Percentiles rank a stretch among this genome's conserved stretches.
These are phyloP conservation scores for Eulithis testata DNA, from an alignment of 2,888 invertebrate species.

Conservation along the genomic window DNA sequence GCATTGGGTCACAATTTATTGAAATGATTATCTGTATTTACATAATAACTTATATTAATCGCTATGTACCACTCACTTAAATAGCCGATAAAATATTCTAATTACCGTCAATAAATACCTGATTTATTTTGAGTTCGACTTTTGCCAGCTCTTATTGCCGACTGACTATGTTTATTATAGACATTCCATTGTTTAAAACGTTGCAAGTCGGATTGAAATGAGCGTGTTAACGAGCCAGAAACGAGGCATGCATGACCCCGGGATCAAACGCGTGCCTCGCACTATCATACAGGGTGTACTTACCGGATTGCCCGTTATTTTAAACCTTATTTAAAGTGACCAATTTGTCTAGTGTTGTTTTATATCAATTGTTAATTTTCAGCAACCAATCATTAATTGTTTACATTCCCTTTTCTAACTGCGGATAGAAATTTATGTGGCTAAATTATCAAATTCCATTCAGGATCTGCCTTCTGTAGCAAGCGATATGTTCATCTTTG, in stretches of 20 bases:
- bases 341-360: too few relatives aligned
- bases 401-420: too few relatives aligned
- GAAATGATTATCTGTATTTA: conserved; percentile 9
- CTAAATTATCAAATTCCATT: too few relatives aligned
- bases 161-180: conserved; percentile 48
- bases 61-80: conserved; percentile 22
- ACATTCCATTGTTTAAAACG: conserved; percentile 50
- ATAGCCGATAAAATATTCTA: conserved; percentile 29
- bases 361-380: too few relatives aligned
- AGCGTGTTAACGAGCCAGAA: conserved; percentile 66
- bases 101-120: conserved; percentile 25
- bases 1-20: conserved; percentile 1
- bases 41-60: conserved; percentile 23
- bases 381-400: too few relatives aligned
- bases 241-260: conserved; percentile 62
- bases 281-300: conserved; percentile 37
- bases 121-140: conserved; percentile 17
- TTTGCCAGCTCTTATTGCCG: conserved; percentile 35
- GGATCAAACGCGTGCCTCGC: conserved; percentile 65
- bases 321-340: too few relatives aligned
- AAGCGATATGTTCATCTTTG: too few relatives aligned
- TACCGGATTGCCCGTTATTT: not conserved
- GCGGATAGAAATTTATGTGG: too few relatives aligned
- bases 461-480: too few relatives aligned
- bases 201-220: conserved; percentile 57